Evolutionary conservation across 2,888 invertebrate genomes (phyloP).

Genomic region (Lottia gigantea): DNA sequence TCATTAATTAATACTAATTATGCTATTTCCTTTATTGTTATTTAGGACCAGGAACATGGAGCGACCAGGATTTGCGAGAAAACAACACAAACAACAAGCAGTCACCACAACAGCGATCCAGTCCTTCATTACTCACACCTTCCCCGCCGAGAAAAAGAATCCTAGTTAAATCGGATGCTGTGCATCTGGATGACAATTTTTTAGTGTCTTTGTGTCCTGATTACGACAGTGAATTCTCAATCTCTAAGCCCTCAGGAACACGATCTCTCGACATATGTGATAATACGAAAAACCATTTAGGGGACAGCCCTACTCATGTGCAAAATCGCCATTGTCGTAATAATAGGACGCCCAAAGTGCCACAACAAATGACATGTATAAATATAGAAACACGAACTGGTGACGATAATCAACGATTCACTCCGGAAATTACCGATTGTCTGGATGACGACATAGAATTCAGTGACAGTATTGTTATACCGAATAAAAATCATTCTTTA

Average conservation of each 20-base stretch:
- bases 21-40: no score
- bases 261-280: conserved; percentile 7
- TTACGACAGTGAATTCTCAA: conserved; percentile 18
- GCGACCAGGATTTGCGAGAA: conserved; percentile 8
- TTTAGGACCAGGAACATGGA: background rate
- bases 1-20: no score
- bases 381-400: conserved; percentile 22
- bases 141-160: conserved; percentile 75
- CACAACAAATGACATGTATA: conserved; percentile 6
- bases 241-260: conserved; percentile 21
- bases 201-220: conserved; percentile 71
- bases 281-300: conserved; percentile 6
- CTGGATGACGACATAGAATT: conserved; percentile 51
- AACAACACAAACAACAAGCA: conserved; percentile 17
- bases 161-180: conserved; percentile 79
- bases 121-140: conserved; percentile 43
- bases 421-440: conserved; percentile 44
- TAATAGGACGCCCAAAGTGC: conserved; percentile 9
- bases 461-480: conserved; percentile 47
- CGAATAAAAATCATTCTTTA: conserved; percentile 16
- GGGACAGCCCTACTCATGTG: background rate
- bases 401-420: conserved; percentile 38
- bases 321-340: background rate
- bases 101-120: conserved; percentile 37
- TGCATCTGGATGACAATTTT: conserved; percentile 76